Evolutionary conservation across 2,888 invertebrate genomes (phyloP).

Genomic region (Petrolisthes manimaculis): DNA sequence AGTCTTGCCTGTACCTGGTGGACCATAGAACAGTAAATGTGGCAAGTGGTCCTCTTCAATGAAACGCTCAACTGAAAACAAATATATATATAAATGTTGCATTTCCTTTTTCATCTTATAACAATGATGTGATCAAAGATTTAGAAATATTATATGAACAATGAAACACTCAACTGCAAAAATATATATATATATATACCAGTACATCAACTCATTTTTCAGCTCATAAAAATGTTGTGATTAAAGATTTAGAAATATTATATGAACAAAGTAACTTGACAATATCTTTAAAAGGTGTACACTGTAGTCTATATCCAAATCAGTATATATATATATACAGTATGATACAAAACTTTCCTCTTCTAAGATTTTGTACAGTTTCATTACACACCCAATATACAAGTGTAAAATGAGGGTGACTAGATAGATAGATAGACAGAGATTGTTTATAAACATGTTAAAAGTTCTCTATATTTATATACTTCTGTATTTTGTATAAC

Average conservation of each 20-base stretch:
- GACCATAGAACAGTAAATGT: conserved; percentile 96
- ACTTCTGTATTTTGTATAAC: too few species aligned
- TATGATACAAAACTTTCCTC: neutral
- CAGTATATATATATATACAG: conserved; percentile 17
- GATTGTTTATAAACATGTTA: too few species aligned
- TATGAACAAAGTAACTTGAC: neutral
- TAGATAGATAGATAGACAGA: too few species aligned
- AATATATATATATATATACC: conserved; percentile 23
- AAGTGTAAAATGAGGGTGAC: too few species aligned
- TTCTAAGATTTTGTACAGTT: neutral
- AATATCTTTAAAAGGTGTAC: neutral
- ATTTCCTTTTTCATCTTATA: neutral
- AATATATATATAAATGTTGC: neutral
- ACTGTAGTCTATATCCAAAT: neutral
- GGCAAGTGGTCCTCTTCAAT: conserved; percentile 93
- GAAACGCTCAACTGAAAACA: conserved; percentile 70
- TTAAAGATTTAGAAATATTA: neutral
- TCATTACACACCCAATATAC: too few species aligned
- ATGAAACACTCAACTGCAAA: neutral
- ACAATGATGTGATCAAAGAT: neutral
- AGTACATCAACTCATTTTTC: neutral
- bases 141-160: neutral
- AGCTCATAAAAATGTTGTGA: neutral
- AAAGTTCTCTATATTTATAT: too few species aligned
- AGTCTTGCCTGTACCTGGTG: conserved; percentile 98